A percentile compares a stretch with the other conserved stretches of the same genome.
These are phyloP conservation scores for Alca torda DNA, from an alignment of 2,797 vertebrate species.

Conservation along the genomic window DNA sequence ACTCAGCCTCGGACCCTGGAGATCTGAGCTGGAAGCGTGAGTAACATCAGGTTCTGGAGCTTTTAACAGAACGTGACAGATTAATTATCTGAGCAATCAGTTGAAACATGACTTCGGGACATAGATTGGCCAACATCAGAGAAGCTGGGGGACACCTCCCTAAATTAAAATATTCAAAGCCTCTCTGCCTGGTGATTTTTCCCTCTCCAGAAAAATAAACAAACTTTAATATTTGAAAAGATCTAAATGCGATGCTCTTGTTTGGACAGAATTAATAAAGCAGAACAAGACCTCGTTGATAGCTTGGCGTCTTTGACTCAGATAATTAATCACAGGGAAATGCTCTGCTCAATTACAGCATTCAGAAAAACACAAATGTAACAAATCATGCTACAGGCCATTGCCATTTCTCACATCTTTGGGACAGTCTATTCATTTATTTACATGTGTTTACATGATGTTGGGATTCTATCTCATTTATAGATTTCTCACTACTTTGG, in stretches of 20 bases:
- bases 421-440: not conserved
- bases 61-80: not conserved
- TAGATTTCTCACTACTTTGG: not conserved
- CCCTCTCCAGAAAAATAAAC: not conserved
- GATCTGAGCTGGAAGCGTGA: not conserved
- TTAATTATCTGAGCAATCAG: conserved; percentile 34
- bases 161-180: not conserved
- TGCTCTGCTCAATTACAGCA: not conserved
- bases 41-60: not conserved
- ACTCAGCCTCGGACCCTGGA: not conserved
- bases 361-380: not conserved
- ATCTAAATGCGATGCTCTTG: not conserved
- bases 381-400: not conserved
- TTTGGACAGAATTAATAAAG: not conserved
- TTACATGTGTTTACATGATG: not conserved
- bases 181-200: not conserved
- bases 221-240: not conserved
- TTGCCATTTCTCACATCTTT: not conserved
- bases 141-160: not conserved
- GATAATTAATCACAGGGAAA: not conserved
- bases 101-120: conserved; percentile 27
- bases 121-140: not conserved
- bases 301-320: not conserved
- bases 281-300: not conserved
- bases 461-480: not conserved